phyloP scores from a whole-genome alignment of 2,888 invertebrate species.

The Drosophila kuntzei region DNA sequence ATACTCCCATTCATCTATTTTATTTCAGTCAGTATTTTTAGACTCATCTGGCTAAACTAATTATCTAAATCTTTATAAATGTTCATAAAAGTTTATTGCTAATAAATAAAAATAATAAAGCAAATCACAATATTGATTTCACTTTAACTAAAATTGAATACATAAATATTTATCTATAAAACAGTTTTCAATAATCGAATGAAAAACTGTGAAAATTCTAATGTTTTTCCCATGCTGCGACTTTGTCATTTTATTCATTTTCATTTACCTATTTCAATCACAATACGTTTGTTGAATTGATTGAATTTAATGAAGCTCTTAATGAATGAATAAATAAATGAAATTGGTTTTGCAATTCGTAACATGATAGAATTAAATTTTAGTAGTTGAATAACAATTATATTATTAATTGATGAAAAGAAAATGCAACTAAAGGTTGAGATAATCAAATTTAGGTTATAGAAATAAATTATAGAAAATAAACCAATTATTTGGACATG shows the following conservation, averaged over 20 bases:
- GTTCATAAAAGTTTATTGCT: background rate
- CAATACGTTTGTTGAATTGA: conserved; percentile 4
- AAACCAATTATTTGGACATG: background rate
- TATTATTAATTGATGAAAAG: background rate
- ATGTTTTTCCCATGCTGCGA: background rate
- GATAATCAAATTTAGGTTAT: background rate
- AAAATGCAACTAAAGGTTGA: background rate
- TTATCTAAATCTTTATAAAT: too few relatives aligned
- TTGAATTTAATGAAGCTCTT: conserved; percentile 13
- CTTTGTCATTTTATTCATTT: conserved; percentile 1
- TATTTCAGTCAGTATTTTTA: too few relatives aligned
- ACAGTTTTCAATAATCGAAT: background rate
- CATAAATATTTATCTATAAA: background rate
- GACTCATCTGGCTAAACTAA: too few relatives aligned
- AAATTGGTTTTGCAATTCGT: background rate
- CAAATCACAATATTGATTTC: background rate
- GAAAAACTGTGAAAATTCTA: conserved; percentile 2
- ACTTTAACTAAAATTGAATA: background rate
- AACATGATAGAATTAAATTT: background rate
- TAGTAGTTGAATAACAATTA: background rate
- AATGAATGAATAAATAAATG: background rate
- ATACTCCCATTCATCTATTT: too few relatives aligned
- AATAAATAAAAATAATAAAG: conserved; percentile 2
- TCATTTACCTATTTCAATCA: conserved; percentile 1
- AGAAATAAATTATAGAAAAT: background rate